Conservation (phyloP, 2,888 invertebrate species). For the Hypomecis atomaria region DNA sequence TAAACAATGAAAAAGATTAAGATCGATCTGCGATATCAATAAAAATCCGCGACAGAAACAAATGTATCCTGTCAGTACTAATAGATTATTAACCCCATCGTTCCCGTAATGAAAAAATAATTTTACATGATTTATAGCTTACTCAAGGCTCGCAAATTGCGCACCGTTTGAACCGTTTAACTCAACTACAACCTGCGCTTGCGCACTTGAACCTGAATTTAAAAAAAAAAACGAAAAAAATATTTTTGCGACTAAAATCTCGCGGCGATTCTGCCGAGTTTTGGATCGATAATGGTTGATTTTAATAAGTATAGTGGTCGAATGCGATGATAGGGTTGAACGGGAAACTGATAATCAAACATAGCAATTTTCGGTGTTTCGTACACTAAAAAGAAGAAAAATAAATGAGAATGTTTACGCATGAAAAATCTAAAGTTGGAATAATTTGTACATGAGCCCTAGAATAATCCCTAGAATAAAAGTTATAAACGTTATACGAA, state of each 20-base stretch:
- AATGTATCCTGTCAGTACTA: constrained; percentile 56
- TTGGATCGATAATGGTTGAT: constrained; percentile 58
- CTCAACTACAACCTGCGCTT: constrained; percentile 76
- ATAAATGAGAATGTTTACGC: too few relatives aligned
- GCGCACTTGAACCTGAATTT: constrained; percentile 66
- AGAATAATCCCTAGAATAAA: too few relatives aligned
- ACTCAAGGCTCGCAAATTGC: constrained; percentile 79
- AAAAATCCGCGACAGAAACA: constrained; percentile 7
- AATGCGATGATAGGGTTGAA: constrained; percentile 38
- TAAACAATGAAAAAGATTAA: not conserved
- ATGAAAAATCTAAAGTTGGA: too few relatives aligned
- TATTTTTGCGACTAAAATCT: constrained; percentile 58
- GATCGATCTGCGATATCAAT: not conserved
- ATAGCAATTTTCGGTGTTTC: too few relatives aligned
- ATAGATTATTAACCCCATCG: constrained; percentile 72
- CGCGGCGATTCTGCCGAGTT: constrained; percentile 46
- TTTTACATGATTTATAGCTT: constrained; percentile 83
- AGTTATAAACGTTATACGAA: too few relatives aligned
- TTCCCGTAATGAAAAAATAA: constrained; percentile 79
- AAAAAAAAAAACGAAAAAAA: constrained; percentile 55
- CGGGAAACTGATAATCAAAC: not conserved
- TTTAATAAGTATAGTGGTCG: constrained; percentile 66
- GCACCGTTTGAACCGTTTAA: constrained; percentile 80
- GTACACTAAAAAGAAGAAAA: too few relatives aligned
- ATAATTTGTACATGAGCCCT: too few relatives aligned